Evolutionary conservation across 23 tunicate genomes (phyloP).

Genomic region (Corella eumyota): DNA sequence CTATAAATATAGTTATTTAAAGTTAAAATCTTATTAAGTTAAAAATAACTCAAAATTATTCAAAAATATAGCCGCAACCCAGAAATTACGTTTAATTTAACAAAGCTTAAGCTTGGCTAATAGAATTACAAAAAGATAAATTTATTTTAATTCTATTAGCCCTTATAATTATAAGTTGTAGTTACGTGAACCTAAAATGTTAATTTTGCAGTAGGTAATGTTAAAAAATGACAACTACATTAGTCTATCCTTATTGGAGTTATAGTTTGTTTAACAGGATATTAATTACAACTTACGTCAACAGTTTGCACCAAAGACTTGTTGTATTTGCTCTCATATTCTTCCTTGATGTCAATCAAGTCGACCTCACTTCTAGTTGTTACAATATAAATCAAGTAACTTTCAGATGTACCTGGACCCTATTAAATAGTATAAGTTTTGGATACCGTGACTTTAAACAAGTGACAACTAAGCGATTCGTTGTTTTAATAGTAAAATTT

Average conservation of each 20-base stretch:
- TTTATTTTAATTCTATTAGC: neutral
- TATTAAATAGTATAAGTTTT: too few relatives aligned
- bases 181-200: neutral
- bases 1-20: conserved; percentile 8
- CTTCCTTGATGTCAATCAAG: conserved; percentile 68
- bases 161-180: neutral
- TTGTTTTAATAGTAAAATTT: too few relatives aligned
- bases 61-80: too few relatives aligned
- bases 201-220: too few relatives aligned
- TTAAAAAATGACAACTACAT: too few relatives aligned
- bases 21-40: neutral
- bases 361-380: conserved; percentile 60
- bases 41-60: neutral
- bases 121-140: neutral
- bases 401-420: conserved; percentile 55
- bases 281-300: conserved; percentile 28
- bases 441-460: too few relatives aligned
- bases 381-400: conserved; percentile 59
- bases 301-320: neutral
- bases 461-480: neutral
- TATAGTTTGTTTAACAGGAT: too few relatives aligned
- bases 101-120: neutral
- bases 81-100: too few relatives aligned
- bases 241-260: too few relatives aligned
- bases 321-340: conserved; percentile 26